These are phyloP conservation scores for Kryphioiulus occultus DNA, from an alignment of 2,888 invertebrate species.

Conservation along the genomic window DNA sequence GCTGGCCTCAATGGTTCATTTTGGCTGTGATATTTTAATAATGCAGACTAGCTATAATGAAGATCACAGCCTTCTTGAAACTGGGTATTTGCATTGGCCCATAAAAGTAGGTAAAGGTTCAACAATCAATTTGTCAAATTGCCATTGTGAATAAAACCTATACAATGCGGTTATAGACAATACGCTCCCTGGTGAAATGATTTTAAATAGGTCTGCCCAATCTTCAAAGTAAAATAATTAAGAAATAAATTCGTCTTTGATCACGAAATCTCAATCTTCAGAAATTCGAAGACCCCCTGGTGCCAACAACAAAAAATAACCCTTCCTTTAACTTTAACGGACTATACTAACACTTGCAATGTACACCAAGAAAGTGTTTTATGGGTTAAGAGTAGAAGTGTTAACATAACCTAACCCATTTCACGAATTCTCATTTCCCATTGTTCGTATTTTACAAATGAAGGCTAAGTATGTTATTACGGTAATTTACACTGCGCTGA, in stretches of 20 bases:
- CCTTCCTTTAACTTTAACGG: background rate
- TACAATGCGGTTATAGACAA: background rate
- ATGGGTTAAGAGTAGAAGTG: background rate
- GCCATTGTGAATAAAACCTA: constrained; percentile 6
- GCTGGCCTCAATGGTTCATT: background rate
- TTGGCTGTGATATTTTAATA: background rate
- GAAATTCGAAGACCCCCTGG: background rate
- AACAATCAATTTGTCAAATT: constrained; percentile 6
- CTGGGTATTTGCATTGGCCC: background rate
- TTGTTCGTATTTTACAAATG: background rate
- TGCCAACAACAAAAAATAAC: background rate
- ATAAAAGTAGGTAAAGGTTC: constrained; percentile 21
- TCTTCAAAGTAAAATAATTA: background rate
- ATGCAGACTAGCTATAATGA: background rate
- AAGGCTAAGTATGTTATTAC: background rate
- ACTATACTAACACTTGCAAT: background rate
- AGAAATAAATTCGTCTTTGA: background rate
- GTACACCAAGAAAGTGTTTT: background rate
- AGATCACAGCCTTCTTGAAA: background rate
- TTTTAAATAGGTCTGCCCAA: background rate
- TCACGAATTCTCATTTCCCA: background rate
- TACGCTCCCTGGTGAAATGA: background rate
- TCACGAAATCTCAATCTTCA: background rate
- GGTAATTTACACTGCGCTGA: background rate
- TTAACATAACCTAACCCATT: constrained; percentile 17